A percentile compares a stretch with the other conserved stretches of the same genome.
Evolutionary conservation across 1,140 invertebrate species (phyloP).

Genomic region (Drosophila prosaltans): DNA sequence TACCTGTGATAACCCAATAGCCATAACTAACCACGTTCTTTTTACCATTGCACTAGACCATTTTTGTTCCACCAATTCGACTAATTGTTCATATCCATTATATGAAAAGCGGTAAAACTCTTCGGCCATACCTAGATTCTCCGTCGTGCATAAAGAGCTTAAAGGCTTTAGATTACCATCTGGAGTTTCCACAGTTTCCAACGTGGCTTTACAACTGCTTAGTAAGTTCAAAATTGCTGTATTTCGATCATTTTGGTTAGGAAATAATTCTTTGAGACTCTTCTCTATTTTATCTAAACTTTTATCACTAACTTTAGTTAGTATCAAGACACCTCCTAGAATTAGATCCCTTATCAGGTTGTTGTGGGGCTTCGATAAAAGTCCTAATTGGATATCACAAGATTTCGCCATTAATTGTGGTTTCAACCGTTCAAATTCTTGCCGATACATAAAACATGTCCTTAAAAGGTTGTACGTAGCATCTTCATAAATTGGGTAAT

Average conservation of each 20-base stretch:
- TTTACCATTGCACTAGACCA: not conserved
- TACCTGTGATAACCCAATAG: not conserved
- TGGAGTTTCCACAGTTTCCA: not conserved
- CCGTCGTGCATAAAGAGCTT: not conserved
- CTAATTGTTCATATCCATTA: not conserved
- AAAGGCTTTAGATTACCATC: not conserved
- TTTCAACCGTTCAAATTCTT: not conserved
- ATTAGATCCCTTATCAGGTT: not conserved
- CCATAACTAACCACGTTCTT: not conserved
- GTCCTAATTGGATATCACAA: not conserved
- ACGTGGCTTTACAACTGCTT: not conserved
- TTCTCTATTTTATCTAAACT: not conserved
- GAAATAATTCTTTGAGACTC: not conserved
- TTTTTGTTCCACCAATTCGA: conserved; percentile 2
- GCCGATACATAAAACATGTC: not conserved
- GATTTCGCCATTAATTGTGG: not conserved
- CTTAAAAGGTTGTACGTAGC: not conserved
- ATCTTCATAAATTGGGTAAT: not conserved
- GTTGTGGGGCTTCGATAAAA: conserved; percentile 1
- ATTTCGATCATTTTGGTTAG: not conserved
- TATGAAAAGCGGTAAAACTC: conserved; percentile 1
- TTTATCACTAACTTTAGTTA: not conserved
- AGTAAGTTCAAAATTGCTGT: not conserved
- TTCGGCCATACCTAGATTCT: conserved; percentile 9
- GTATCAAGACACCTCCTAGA: not conserved